phyloP scores from a whole-genome alignment of 2,113 vertebrate species.

The Hypocryptadius cinnamomeus region DNA sequence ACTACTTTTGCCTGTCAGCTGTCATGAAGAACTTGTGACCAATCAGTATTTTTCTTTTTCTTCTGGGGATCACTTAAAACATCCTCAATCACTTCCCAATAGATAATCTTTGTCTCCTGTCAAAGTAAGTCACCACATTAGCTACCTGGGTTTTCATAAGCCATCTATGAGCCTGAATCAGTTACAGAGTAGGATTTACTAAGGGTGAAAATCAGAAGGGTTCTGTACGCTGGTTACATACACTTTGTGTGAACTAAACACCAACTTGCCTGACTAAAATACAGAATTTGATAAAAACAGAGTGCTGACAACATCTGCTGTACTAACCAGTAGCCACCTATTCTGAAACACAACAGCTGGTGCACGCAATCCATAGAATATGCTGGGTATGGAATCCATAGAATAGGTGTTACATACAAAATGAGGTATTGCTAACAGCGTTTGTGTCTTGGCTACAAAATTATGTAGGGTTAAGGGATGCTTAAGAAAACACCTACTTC shows the following conservation, averaged over 20 bases:
- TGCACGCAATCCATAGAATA: background rate
- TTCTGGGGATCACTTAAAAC: background rate
- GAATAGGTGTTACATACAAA: accelerated
- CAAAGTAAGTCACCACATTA: background rate
- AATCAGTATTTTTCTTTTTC: background rate
- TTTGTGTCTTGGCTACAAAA: background rate
- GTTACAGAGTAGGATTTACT: background rate
- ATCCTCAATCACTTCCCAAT: background rate
- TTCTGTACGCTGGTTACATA: background rate
- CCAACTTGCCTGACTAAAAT: background rate
- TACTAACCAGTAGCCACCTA: background rate
- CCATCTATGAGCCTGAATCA: background rate
- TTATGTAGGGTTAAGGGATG: background rate
- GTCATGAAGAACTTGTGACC: conserved; percentile 16
- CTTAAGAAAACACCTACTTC: background rate
- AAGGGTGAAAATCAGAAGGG: background rate
- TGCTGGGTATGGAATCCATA: background rate
- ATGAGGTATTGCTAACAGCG: background rate
- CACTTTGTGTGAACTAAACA: background rate
- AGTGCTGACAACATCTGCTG: background rate
- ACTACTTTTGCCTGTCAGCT: conserved; percentile 19
- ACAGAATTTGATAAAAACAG: background rate
- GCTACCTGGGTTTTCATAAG: background rate
- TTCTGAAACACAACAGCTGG: background rate
- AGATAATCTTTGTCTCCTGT: background rate